Percentiles rank a stretch among this genome's conserved stretches.
phyloP scores from a whole-genome alignment of 2,888 invertebrate species.

The Meteorus cinctellus region DNA sequence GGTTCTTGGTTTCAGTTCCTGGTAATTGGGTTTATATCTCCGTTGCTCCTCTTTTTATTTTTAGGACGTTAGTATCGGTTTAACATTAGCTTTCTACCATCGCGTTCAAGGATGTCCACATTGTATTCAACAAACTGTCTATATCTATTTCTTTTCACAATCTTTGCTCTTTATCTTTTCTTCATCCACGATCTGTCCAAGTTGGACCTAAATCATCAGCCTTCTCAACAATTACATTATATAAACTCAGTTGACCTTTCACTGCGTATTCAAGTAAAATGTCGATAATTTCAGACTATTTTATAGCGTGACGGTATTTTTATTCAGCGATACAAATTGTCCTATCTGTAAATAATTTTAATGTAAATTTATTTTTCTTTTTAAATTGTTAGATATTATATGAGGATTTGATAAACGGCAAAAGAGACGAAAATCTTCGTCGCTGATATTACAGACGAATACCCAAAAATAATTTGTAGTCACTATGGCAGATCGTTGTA shows the following conservation, averaged over 20 bases:
- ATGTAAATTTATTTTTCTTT: background rate
- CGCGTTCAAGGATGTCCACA: conserved; percentile 19
- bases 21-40: conserved; percentile 19
- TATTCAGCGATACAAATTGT: background rate
- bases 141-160: background rate
- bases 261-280: background rate
- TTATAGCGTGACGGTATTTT: background rate
- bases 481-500: too few relatives aligned
- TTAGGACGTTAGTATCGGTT: conserved; percentile 8
- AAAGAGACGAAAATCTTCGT: too few relatives aligned
- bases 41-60: background rate
- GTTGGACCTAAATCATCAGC: background rate
- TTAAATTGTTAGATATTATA: background rate
- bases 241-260: conserved; percentile 20
- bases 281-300: conserved; percentile 25
- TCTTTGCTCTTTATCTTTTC: background rate
- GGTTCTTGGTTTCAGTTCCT: background rate
- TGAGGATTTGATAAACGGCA: too few relatives aligned
- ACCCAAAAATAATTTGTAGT: too few relatives aligned
- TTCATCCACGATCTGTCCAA: background rate
- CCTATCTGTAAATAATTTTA: background rate
- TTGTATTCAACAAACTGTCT: background rate
- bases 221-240: background rate
- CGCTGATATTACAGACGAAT: too few relatives aligned
- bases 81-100: conserved; percentile 14